Evolutionary conservation across 2,888 invertebrate genomes (phyloP).

Genomic region (Nysson spinosus): DNA sequence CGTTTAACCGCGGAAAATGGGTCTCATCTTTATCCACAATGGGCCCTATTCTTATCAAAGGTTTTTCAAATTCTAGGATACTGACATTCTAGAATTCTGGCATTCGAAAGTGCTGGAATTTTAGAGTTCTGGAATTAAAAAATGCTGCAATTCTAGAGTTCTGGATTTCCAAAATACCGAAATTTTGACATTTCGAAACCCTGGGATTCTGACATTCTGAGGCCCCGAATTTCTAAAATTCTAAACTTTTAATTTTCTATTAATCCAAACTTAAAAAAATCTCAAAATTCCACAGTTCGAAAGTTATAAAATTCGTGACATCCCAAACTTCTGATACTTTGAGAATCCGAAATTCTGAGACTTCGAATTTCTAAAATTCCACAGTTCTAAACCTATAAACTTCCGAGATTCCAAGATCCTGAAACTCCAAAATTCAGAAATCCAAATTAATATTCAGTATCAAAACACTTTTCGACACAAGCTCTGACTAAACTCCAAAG

Average conservation of each 20-base stretch:
- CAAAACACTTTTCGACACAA: not conserved
- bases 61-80: not conserved
- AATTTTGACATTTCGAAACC: not conserved
- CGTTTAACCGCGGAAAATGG: too few relatives aligned
- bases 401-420: too few relatives aligned
- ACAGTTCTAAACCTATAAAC: too few relatives aligned
- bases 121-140: not conserved
- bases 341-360: too few relatives aligned
- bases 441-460: not conserved
- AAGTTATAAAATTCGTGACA: too few relatives aligned
- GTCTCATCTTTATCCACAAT: too few relatives aligned
- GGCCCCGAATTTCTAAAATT: not conserved
- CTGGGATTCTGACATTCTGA: not conserved
- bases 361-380: too few relatives aligned
- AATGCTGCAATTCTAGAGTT: not conserved
- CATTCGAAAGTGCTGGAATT: not conserved
- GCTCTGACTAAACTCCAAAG: not conserved
- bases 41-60: too few relatives aligned
- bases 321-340: too few relatives aligned
- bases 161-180: not conserved
- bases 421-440: not conserved
- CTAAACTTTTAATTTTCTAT: not conserved
- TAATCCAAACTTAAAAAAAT: too few relatives aligned
- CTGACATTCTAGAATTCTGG: not conserved
- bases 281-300: too few relatives aligned